Base-by-base conservation (phyloP, 2,797 vertebrate genomes). In the Crenuchus spilurus region DNA sequence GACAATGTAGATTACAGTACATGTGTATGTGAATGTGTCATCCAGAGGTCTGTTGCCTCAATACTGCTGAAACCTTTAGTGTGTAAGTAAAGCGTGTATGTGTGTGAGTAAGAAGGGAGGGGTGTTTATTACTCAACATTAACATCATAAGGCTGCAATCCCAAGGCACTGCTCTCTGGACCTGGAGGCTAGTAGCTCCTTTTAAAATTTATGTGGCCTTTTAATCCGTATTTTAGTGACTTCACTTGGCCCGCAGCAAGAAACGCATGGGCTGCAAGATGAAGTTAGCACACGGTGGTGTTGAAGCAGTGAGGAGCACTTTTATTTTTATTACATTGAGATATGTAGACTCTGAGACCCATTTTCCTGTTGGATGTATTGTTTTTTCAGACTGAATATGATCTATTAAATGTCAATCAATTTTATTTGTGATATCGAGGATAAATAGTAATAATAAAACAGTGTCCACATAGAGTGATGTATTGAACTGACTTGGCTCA, bases 141-240 rank as follows among this genome's bases (percentile, higher is more conserved):
- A 82, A 87, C 82, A 85, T 84, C 80, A 84, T 82, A 78, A 73
- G 30, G 51, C 61, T 62, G 71, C 49, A 41, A 55, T 82, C 72
- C 68, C 61, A 52, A 83, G 80, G 82, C 72, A 76, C 42, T 72
- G 79, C 83, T 84, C 83, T 70, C 62, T 28, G 78, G 73, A 83
- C 75, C 79, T 83, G 77, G 72, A 70, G 62, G 78, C 76, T 69
- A 79, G 57, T 74, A 67, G 73, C 57, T 72, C 72, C 60, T 71
- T 79, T 83, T 75, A 80, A 85, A 80, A 82, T 87, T 81, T 71
- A 88, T 81, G 79, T 71, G 72, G 22, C 35, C 30, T 70, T 51
- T 70, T 75, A 79, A 84, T 61, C 65, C 57, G 31, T 71, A 76
- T 82, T 73, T 83, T 62, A 72, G 55, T 20, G 26, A 31, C 41